Evolutionary conservation across 2,113 vertebrate species (phyloP).

Genomic region (Eretmochelys imbricata): DNA sequence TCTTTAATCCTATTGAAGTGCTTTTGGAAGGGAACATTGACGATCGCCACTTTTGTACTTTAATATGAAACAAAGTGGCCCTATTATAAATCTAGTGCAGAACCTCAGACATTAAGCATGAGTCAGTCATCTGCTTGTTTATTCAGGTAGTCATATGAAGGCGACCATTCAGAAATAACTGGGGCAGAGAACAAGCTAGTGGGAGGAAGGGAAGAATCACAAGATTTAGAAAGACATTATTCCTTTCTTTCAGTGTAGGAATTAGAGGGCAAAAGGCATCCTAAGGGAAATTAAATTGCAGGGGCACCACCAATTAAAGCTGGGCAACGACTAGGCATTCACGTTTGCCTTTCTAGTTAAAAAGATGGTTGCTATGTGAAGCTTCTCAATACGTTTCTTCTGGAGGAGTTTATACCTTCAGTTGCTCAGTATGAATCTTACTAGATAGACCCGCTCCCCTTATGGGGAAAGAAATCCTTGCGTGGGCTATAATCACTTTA

Average conservation of each 20-base stretch:
- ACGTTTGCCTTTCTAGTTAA: constrained; percentile 46
- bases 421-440: constrained; percentile 47
- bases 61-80: neutral
- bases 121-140: neutral
- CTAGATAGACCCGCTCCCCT: constrained; percentile 1
- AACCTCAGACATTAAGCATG: neutral
- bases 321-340: constrained; percentile 43
- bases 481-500: neutral
- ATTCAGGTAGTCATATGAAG: neutral
- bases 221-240: neutral
- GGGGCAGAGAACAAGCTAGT: neutral
- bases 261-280: constrained; percentile 13
- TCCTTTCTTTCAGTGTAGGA: constrained; percentile 1
- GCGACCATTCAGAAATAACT: neutral
- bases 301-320: constrained; percentile 58
- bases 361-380: constrained; percentile 49
- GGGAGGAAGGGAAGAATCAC: neutral
- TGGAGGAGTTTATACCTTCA: constrained; percentile 54
- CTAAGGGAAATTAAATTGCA: constrained; percentile 56
- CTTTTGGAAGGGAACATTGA: neutral
- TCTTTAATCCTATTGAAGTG: neutral
- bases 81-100: neutral
- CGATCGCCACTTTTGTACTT: neutral
- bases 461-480: neutral
- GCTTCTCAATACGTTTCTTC: constrained; percentile 44